These are phyloP conservation scores for Microtus oregoni DNA, from an alignment of 2,113 vertebrate genomes.

Conservation along the genomic window DNA sequence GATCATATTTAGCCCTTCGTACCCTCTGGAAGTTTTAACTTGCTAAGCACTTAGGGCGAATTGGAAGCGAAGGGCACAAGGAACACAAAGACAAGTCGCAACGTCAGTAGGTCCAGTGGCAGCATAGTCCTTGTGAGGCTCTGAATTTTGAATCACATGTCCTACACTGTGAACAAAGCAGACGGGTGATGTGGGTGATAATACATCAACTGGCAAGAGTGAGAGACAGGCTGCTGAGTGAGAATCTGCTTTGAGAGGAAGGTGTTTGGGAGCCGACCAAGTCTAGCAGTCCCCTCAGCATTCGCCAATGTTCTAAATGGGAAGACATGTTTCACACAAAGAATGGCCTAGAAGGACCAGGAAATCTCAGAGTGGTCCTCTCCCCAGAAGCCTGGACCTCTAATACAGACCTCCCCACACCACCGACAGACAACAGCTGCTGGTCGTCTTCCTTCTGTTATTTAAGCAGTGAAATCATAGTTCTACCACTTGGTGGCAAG, in stretches of 20 bases:
- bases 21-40: background rate
- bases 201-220: background rate
- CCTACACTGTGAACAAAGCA: background rate
- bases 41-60: conserved; percentile 4
- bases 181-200: background rate
- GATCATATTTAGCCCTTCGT: background rate
- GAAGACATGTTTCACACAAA: background rate
- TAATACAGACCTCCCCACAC: background rate
- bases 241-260: background rate
- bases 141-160: conserved; percentile 51
- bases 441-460: conserved; percentile 20
- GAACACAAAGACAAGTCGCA: background rate
- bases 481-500: background rate
- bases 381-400: background rate
- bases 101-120: background rate
- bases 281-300: background rate
- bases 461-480: conserved; percentile 33
- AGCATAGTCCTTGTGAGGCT: conserved; percentile 28
- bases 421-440: background rate
- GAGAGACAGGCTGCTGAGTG: background rate
- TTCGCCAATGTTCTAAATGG: background rate
- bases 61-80: background rate
- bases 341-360: background rate
- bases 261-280: background rate
- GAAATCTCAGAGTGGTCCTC: background rate